Evolutionary conservation across 2,113 vertebrate genomes (phyloP).

Genomic region (Podarcis cretensis): DNA sequence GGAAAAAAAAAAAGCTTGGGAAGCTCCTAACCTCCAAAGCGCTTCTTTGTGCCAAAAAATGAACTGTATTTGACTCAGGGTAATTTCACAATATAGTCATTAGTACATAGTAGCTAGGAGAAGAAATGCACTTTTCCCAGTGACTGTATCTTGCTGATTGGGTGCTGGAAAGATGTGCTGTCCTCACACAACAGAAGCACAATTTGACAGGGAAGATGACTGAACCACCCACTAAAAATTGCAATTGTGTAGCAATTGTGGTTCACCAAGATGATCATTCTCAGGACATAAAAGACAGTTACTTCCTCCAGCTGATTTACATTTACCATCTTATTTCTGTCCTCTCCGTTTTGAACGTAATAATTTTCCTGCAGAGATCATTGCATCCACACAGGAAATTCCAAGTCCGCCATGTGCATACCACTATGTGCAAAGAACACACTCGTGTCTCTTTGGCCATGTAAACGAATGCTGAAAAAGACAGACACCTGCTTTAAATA

Average conservation of each 20-base stretch:
- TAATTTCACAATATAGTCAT: neutral
- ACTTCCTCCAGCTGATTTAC: constrained; percentile 34
- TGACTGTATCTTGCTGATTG: neutral
- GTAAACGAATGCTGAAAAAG: neutral
- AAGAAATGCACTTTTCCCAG: neutral
- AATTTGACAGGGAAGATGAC: neutral
- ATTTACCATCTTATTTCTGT: constrained; percentile 26
- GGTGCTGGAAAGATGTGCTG: no score
- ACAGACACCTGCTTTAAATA: neutral
- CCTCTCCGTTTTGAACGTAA: neutral
- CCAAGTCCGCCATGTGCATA: neutral
- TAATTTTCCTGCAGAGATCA: neutral
- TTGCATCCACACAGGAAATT: neutral
- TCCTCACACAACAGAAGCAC: neutral
- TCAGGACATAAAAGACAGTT: constrained; percentile 10
- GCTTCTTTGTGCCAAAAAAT: neutral
- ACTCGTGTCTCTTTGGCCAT: neutral
- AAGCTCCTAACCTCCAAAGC: neutral
- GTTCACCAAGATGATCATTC: neutral
- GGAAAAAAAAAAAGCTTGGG: neutral
- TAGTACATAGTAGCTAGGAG: neutral
- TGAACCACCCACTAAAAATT: neutral
- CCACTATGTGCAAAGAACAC: neutral
- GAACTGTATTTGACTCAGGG: neutral
- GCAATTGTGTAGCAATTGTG: neutral